Evolutionary conservation across 2,113 vertebrate species (phyloP), one percentile per base, ranked within the genome.

Genomic region (Sturnus vulgaris): DNA sequence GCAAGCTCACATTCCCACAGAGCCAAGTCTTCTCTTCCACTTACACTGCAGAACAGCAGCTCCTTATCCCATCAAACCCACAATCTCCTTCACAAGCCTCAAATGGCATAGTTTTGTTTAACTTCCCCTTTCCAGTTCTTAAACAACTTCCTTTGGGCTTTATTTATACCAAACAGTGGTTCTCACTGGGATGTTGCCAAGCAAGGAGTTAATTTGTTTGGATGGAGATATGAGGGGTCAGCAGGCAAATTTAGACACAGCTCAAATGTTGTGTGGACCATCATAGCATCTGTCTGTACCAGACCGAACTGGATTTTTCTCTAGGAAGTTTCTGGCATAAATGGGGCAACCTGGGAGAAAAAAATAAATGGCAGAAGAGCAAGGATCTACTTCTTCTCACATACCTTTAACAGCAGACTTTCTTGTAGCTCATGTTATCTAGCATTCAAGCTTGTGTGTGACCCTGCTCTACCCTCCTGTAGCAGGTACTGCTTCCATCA

Each of bases 41-140:
- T 46, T 80, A 55, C 23, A 3, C 17, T 79, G 50, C 30, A 50
- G 65, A 89, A 69, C 46, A 80, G 68, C 82, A 92, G 33, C 39
- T 91, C 52, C 90, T 93, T 77, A 86, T 61, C 49, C 78, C 5
- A 1, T 27, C 76, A 93, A 90, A 31, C 33, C 46, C 39, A 6
- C 47, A n/a, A 25, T 66, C 69, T 90, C 71, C 59, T 90, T 83
- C 55, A 70, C 59, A 73, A 65, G 46, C 59, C 83, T 80, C 40
- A 59, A n/a, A 80, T n/a, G 12, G 12, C 71, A 93, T 78, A 37
- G 44, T 78, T 96, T 88, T 88, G 56, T 92, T 92, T 93, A 96
- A 86, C 68, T 37, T 93, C 73, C 16, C 33, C 33, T 80, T 91
- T 77, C 39, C 60, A 70, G 31, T 44, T 70, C 59, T 70, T 80